phyloP scores from a whole-genome alignment of 2,797 vertebrate species.

The Pempheris klunzingeri region DNA sequence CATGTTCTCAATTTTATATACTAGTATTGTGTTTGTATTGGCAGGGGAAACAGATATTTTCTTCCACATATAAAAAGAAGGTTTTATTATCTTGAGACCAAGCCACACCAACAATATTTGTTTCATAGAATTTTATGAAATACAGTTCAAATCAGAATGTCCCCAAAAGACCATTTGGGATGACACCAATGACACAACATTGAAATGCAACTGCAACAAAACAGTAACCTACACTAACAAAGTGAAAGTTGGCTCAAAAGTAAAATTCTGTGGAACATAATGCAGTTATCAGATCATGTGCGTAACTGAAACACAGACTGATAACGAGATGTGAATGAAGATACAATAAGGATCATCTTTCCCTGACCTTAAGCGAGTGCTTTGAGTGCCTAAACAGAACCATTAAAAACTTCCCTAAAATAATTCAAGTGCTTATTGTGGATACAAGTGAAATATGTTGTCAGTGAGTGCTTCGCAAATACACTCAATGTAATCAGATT shows the following conservation, averaged over 20 bases:
- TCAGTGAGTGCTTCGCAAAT: neutral
- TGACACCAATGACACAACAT: neutral
- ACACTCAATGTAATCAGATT: neutral
- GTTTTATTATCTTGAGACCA: conserved; percentile 19
- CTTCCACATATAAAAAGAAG: conserved; percentile 17
- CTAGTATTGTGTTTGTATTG: conserved; percentile 61
- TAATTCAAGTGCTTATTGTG: no score
- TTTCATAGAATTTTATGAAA: conserved; percentile 4
- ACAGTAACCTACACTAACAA: neutral
- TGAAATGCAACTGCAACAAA: neutral
- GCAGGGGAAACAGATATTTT: conserved; percentile 54
- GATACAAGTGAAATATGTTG: neutral
- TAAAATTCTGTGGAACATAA: neutral
- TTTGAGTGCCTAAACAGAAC: neutral
- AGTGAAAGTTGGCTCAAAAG: neutral
- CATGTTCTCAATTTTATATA: conserved; percentile 59
- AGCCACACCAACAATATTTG: conserved; percentile 5
- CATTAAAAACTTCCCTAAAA: neutral
- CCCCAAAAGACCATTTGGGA: neutral
- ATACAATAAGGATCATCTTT: neutral
- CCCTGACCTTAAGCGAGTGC: no score
- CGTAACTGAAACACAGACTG: neutral
- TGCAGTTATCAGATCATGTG: neutral
- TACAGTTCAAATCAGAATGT: neutral
- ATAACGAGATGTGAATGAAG: neutral